Evolutionary conservation across 2,113 vertebrate genomes (phyloP).

Genomic region (Ochotona princeps): DNA sequence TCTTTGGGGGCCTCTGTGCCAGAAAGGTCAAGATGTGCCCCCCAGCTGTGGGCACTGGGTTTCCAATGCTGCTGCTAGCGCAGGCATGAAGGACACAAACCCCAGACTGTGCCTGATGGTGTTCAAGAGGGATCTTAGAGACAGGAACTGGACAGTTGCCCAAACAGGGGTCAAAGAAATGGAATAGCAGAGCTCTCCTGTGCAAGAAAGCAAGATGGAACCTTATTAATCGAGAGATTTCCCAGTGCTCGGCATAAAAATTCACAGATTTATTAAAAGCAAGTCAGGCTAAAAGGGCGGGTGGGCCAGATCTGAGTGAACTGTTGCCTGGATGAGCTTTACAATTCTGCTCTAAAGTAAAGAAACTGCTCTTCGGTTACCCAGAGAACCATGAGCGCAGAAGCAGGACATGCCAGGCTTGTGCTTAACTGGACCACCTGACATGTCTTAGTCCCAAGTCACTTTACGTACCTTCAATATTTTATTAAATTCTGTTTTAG

Average conservation of each 20-base stretch:
- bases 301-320: background rate
- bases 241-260: background rate
- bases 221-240: background rate
- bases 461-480: background rate
- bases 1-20: accelerated
- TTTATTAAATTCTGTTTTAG: background rate
- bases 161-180: accelerated
- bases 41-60: accelerated
- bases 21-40: background rate
- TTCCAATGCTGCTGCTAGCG: background rate
- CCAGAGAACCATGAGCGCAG: accelerated
- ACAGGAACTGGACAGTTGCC: background rate
- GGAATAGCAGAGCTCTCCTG: background rate
- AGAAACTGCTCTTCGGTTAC: background rate
- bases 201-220: background rate
- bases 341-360: accelerated
- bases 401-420: accelerated
- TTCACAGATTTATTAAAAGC: background rate
- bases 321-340: accelerated
- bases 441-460: background rate
- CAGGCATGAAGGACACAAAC: background rate
- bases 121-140: background rate
- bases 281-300: background rate
- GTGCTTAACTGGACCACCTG: background rate
- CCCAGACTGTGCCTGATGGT: background rate